Evolutionary conservation across 2,888 invertebrate genomes (phyloP).

Genomic region (Eupithecia inturbata): DNA sequence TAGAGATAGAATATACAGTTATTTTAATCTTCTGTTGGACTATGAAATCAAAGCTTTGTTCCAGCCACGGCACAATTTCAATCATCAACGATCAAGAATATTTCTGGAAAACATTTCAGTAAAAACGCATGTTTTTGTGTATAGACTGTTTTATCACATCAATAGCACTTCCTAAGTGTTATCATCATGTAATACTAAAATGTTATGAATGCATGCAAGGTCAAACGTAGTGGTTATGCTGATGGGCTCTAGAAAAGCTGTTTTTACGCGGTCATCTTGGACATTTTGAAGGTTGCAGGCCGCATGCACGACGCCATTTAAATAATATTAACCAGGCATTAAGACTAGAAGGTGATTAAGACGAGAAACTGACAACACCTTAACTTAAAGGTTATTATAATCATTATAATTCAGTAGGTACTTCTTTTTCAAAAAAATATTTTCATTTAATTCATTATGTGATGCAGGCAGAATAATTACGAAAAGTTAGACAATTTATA

Average conservation of each 20-base stretch:
- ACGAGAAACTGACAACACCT: no score
- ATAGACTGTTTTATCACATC: slow-evolving; percentile 18
- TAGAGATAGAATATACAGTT: no score
- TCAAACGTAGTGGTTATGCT: not conserved
- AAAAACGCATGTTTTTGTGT: slow-evolving; percentile 17
- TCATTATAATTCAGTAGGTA: no score
- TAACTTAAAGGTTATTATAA: no score
- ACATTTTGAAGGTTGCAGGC: not conserved
- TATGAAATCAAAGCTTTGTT: not conserved
- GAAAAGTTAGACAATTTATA: not conserved
- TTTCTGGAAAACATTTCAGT: not conserved
- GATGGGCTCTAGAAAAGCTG: slow-evolving; percentile 15
- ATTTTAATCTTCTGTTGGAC: not conserved
- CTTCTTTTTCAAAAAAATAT: no score
- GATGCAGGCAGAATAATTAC: not conserved
- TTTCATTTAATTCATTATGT: no score
- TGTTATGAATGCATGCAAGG: slow-evolving; percentile 7
- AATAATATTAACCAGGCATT: no score
- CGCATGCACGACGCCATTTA: not conserved
- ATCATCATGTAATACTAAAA: slow-evolving; percentile 5
- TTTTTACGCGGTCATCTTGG: slow-evolving; percentile 13
- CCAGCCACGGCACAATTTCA: not conserved
- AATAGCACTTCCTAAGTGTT: slow-evolving; percentile 18
- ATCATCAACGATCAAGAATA: not conserved
- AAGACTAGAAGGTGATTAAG: no score